Conservation (phyloP, 92 coral and sea anemone species). For the Porites lobata region DNA sequence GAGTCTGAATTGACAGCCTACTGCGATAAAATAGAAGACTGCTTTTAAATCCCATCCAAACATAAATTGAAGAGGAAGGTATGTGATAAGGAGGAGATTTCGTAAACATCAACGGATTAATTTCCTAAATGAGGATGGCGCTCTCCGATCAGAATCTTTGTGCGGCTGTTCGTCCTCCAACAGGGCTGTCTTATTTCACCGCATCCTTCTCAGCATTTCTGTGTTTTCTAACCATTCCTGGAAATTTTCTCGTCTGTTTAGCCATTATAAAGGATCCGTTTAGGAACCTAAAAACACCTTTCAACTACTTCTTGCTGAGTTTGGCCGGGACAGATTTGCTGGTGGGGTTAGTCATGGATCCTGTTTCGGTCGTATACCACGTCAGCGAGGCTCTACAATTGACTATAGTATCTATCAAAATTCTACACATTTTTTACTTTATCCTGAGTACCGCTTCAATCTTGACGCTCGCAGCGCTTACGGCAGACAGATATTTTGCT, state of each 20-base stretch:
- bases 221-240: conserved; percentile 81
- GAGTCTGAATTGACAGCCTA: no score
- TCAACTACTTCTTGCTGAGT: conserved; percentile 82
- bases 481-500: conserved; percentile 88
- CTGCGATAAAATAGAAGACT: no score
- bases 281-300: conserved; percentile 86
- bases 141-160: conserved; percentile 47
- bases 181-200: conserved; percentile 76
- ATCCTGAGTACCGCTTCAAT: conserved; percentile 88
- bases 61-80: no score
- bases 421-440: conserved; percentile 77
- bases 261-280: conserved; percentile 89
- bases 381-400: conserved; percentile 74
- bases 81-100: no score
- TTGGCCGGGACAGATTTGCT: conserved; percentile 87
- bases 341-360: conserved; percentile 87
- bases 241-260: conserved; percentile 83
- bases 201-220: conserved; percentile 73
- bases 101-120: neutral
- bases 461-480: conserved; percentile 79
- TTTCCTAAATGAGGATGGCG: conserved; percentile 15
- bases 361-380: conserved; percentile 83
- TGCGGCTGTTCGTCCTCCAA: conserved; percentile 59
- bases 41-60: no score
- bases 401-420: conserved; percentile 62